Evolutionary conservation across 2,113 vertebrate genomes (phyloP), one percentile per base, ranked within the genome.

Genomic region (Coracopsis vasa): DNA sequence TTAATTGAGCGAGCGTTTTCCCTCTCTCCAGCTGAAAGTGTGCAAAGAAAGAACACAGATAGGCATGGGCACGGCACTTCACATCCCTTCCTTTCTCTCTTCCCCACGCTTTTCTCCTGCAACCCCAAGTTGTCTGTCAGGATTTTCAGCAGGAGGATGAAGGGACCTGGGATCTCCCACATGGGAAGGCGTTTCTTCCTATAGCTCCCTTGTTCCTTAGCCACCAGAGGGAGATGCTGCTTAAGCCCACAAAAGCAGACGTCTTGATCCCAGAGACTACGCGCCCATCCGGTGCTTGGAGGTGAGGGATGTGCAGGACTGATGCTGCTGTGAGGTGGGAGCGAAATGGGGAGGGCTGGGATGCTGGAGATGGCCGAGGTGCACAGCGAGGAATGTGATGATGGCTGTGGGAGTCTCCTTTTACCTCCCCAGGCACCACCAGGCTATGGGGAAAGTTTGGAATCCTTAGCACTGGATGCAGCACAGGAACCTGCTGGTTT

Each of bases 191-290:
- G 41, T 71, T 81, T 69, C 25, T 87, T 81, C 69, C 47, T n/a
- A 1, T 4, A 62, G 47, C 58, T 75, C 21, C 21, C 66, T 27
- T 13, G 45, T 39, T 70, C 53, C 20, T 71, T 33, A 50, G 83
- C 96, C 97, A 89, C 77, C 69, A 95, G 97, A 97, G 95, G 94
- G 96, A 94, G 95, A 86, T 94, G 86, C 69, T 69, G 91, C 70
- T 71, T 80, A 89, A 71, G 35, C 60, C 44, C 60, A 25, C 42
- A 25, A 11, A 16, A n/a, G 39, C 4, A 0, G 39, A 21, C 0
- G 1, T 24, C 33, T 62, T 16, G 6, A 13, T 71, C 33, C 33
- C 33, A 27, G 79, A 13, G 0, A 0, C 41, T 35, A 4, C 0
- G 0, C 13, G 11, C n/a, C 31, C 72, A 18, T 17, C 31, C 42